Conservation (phyloP, 2,888 invertebrate species). For the Drosophila sordidula region DNA sequence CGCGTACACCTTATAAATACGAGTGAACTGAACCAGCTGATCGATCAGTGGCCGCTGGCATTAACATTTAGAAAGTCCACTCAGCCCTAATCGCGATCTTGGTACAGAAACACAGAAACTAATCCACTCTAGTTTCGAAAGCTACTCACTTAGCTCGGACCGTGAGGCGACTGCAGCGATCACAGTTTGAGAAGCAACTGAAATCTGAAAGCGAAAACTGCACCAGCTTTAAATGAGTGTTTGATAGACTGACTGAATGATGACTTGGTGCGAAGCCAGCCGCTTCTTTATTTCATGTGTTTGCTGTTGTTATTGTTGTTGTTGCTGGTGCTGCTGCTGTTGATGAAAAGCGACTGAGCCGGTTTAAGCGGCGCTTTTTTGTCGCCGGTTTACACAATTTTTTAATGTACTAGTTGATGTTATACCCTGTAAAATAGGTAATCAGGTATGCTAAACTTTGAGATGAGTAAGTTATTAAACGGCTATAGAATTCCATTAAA, state of each 20-base stretch:
- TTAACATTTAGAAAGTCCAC: constrained; percentile 47
- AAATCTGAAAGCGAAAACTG: constrained; percentile 46
- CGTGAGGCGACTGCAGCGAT: constrained; percentile 34
- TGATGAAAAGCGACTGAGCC: constrained; percentile 49
- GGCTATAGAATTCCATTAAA: no score
- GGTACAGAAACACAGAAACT: background rate
- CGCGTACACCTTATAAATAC: constrained; percentile 13
- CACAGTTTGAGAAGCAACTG: constrained; percentile 61
- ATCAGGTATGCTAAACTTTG: background rate
- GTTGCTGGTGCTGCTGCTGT: constrained; percentile 1
- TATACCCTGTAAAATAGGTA: background rate
- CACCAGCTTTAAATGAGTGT: constrained; percentile 29
- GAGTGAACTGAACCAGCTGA: constrained; percentile 1
- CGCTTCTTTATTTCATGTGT: constrained; percentile 6
- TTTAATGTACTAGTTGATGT: background rate
- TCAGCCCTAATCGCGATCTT: background rate
- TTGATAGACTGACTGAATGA: constrained; percentile 14
- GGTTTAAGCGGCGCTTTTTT: constrained; percentile 53
- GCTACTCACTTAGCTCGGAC: constrained; percentile 29
- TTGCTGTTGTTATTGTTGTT: constrained; percentile 14
- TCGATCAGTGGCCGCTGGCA: background rate
- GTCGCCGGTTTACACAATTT: constrained; percentile 38
- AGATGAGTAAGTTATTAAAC: no score
- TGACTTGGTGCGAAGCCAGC: background rate
- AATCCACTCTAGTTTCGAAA: background rate